phyloP scores from a whole-genome alignment of 2,113 vertebrate species.

The Natator depressus region DNA sequence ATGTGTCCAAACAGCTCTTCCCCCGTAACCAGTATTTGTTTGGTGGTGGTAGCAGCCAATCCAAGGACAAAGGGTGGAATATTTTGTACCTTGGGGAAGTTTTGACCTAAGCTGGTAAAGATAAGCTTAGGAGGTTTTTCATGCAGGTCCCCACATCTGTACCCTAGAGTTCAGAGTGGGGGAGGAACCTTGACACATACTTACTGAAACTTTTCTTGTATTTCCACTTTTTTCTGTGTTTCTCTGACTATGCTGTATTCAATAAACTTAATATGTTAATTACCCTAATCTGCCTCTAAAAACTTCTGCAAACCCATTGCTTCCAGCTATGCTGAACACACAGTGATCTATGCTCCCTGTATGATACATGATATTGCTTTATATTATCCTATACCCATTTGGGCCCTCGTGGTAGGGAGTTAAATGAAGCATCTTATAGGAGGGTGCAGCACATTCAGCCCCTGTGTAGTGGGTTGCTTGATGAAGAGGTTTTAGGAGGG shows the following conservation, averaged over 20 bases:
- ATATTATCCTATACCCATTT: neutral
- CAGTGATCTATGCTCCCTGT: neutral
- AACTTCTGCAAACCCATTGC: neutral
- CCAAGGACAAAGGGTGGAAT: no score
- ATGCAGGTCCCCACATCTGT: no score
- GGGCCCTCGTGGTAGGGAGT: no score
- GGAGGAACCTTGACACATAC: no score
- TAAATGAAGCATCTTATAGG: neutral
- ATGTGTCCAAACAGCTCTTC: no score
- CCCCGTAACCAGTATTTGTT: no score
- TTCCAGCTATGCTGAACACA: neutral
- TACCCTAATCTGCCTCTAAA: neutral
- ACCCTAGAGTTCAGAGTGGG: no score
- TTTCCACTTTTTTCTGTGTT: accelerated
- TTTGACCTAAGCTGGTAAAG: no score
- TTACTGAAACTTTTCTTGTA: neutral
- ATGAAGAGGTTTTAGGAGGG: neutral
- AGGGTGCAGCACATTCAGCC: neutral
- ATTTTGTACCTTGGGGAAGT: no score
- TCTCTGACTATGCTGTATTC: neutral
- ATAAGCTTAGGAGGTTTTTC: no score
- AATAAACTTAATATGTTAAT: neutral
- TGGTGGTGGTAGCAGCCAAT: no score
- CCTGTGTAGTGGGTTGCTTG: neutral
- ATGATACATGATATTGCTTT: neutral